A percentile compares a stretch with the other conserved stretches of the same genome.
phyloP scores from a whole-genome alignment of 2,888 invertebrate species.

The Leucozona laternaria region DNA sequence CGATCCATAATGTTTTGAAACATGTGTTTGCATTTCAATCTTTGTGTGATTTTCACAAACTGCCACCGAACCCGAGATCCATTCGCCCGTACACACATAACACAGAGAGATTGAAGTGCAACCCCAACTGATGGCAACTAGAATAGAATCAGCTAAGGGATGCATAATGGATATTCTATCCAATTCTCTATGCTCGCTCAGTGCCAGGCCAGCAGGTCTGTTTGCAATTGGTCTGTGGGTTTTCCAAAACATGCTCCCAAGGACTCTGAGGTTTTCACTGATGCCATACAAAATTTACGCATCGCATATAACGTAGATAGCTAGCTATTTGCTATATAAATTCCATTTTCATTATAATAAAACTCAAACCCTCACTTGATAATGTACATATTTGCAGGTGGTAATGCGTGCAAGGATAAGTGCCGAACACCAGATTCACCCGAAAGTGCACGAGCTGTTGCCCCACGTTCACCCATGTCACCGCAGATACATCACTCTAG shows the following conservation, averaged over 20 bases:
- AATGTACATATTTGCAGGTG: conserved; percentile 56
- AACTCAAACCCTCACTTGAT: conserved; percentile 22
- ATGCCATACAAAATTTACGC: conserved; percentile 26
- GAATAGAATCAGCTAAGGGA: conserved; percentile 14
- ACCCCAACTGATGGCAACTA: no score
- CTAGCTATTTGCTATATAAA: conserved; percentile 51
- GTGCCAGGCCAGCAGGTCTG: conserved; percentile 47
- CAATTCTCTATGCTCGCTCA: not conserved
- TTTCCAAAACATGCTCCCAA: conserved; percentile 68
- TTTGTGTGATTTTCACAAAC: conserved; percentile 70
- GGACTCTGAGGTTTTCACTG: conserved; percentile 63
- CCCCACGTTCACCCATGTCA: conserved; percentile 83
- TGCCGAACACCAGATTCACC: conserved; percentile 84
- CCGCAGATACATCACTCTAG: conserved; percentile 81
- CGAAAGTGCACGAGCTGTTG: conserved; percentile 81
- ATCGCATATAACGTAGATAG: conserved; percentile 1
- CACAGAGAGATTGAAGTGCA: conserved; percentile 20
- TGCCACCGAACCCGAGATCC: conserved; percentile 49
- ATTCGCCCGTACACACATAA: conserved; percentile 12
- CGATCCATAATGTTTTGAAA: conserved; percentile 73
- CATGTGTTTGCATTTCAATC: conserved; percentile 76
- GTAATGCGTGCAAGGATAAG: conserved; percentile 79
- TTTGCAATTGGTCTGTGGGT: conserved; percentile 75
- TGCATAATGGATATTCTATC: conserved; percentile 57
- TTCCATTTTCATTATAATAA: conserved; percentile 66